Evolutionary conservation across 1,140 invertebrate genomes (phyloP).

Genomic region (Neodiprion fabricii): DNA sequence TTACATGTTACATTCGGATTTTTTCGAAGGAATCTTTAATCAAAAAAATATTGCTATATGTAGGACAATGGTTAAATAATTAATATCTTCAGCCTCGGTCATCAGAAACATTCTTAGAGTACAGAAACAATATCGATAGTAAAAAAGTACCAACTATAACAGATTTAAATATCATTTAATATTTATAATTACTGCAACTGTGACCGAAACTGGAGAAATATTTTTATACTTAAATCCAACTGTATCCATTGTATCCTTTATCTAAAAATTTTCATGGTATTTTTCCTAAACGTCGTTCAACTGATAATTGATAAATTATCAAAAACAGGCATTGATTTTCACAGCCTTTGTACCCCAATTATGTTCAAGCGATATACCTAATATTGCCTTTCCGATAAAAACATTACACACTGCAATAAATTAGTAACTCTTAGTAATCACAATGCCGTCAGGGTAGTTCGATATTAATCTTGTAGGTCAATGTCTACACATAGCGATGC

Average conservation of each 20-base stretch:
- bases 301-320: neutral
- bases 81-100: neutral
- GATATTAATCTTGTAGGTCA: neutral
- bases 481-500: neutral
- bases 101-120: neutral
- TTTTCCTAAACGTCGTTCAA: neutral
- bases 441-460: neutral
- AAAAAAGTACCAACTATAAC: constrained; percentile 6
- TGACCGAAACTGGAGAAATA: constrained; percentile 2
- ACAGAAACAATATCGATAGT: neutral
- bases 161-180: neutral
- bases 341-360: neutral
- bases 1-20: constrained; percentile 26
- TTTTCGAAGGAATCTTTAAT: constrained; percentile 24
- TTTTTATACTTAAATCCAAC: neutral
- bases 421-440: neutral
- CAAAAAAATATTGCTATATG: constrained; percentile 40
- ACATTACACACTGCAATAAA: neutral
- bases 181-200: neutral
- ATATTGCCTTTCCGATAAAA: neutral
- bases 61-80: neutral
- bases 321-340: constrained; percentile 2
- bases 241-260: neutral
- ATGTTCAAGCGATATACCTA: neutral
- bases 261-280: neutral